Base-by-base conservation (phyloP, 35 echinoderm and acorn worm genomes). In the Apostichopus japonicus region DNA sequence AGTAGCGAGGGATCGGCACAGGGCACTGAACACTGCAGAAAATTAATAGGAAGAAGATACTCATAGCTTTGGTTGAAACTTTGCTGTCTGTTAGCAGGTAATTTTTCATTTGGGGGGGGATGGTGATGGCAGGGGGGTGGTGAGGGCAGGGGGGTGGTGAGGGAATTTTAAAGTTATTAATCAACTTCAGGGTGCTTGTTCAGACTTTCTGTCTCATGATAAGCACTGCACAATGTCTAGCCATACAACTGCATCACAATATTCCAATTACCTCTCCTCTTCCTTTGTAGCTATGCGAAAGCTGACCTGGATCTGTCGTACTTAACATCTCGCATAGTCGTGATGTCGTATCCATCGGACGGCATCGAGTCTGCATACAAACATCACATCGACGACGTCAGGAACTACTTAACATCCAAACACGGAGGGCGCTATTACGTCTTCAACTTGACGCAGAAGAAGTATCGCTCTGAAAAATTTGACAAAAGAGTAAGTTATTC, bases 261-360 rank as follows among this genome's bases (percentile, higher is more conserved):
- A 80, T 44, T 44, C 33, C 33, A 44, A 44, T 0, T 11, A 0
- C 23, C 82, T 80, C 78, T 27, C 22, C 24, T 92, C 6, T 92
- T 65, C 25, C 13, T 11, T 79, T 82, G 16, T 92, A 99, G 97
- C 56, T 96, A 96, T 88, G 95, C 97, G 52, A 94, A 96, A 76
- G 93, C 92, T 2, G 97, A 99, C 65, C 72, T 99, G 23, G 97
- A 96, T 65, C 76, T 99, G 23, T 93, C 93, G 21, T 96, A 96
- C 88, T 83, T 99, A 23, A 99, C 97, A 16, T 90, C 82, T 54
- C 79, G 95, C n/a, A 93, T 99, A 58, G 83, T 96, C 6, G 97
- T 99, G 44, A 99, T 99, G 97, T 99, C 97, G 17, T 99, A 91
- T 57, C 97, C 97, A 33, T 93, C 97, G 13, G 97, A 99, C 63